Evolutionary conservation across 1,140 invertebrate species (phyloP).

Genomic region (Drosophila dunni): DNA sequence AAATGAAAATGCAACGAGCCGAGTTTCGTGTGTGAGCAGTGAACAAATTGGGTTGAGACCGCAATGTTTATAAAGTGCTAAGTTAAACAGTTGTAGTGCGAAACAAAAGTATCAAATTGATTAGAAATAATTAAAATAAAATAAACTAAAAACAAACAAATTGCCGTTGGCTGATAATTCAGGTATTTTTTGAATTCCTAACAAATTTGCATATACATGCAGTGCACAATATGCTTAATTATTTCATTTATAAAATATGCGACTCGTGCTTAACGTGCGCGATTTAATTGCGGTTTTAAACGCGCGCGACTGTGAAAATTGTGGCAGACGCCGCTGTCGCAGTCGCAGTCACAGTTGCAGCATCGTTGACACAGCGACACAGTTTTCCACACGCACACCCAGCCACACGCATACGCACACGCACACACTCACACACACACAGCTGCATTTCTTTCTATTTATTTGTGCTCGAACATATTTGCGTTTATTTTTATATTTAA

Average conservation of each 20-base stretch:
- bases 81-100: conserved; percentile 26
- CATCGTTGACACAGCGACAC: conserved; percentile 74
- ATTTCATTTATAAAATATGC: conserved; percentile 44
- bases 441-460: conserved; percentile 60
- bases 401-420: conserved; percentile 23
- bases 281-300: conserved; percentile 56
- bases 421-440: conserved; percentile 27
- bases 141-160: conserved; percentile 2
- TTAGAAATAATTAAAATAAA: conserved; percentile 15
- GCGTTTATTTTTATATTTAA: conserved; percentile 82
- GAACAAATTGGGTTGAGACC: conserved; percentile 34
- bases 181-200: conserved; percentile 30
- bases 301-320: conserved; percentile 51
- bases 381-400: conserved; percentile 62
- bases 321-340: conserved; percentile 31
- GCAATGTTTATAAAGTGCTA: conserved; percentile 24
- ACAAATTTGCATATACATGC: conserved; percentile 5
- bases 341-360: conserved; percentile 11
- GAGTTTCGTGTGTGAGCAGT: conserved; percentile 47
- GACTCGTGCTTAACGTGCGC: conserved; percentile 50
- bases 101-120: conserved; percentile 5
- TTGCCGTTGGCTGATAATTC: conserved; percentile 20
- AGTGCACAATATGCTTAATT: conserved; percentile 6
- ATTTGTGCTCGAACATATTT: conserved; percentile 59
- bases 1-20: conserved; percentile 33